Evolutionary conservation across 2,113 vertebrate species (phyloP), one percentile per base, ranked within the genome.

Genomic region (Petrocephalus microphthalmus): DNA sequence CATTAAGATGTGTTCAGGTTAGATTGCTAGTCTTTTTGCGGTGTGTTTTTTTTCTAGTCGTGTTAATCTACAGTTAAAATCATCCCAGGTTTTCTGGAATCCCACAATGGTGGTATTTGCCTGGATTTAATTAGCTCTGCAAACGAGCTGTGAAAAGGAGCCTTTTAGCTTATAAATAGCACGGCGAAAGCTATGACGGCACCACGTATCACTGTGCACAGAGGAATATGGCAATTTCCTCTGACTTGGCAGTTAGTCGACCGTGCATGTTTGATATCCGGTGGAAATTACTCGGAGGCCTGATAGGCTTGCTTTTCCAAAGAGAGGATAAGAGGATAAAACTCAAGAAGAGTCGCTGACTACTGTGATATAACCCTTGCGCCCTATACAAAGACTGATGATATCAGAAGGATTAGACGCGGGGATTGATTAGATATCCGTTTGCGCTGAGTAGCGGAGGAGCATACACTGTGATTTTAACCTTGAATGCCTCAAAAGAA

Each of bases 81-180:
- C 51, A 84, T n/a, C 82, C 47, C 82, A 49, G 82, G 71, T 78
- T 78, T 78, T 78, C 71, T 42, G 87, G 42, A 42, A 85, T 19
- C 19, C 56, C 45, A 47, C 45, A 52, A 25, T 19, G 53, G 29
- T 42, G 37, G 33, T 5, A 22, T 85, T 51, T 15, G 81, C 8
- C 56, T 64, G 54, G 37, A 84, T 88, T 84, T 84, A 88, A 88
- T 85, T 56, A 88, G 37, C 81, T 85, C 45, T 64, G 54, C 45
- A 45, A 84, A 84, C 81, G 37, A 82, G 10, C 86, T 42, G 17
- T 20, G 52, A 60, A 83, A 22, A 52, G 60, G 51, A 88, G 22
- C 22, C 81, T 20, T 19, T 29, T 67, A 49, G 10, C n/a, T 84
- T 88, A 85, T 84, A 84, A 84, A 84, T 88, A 85, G 54, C 33